Evolutionary conservation across 2,797 vertebrate species (phyloP).

Genomic region (Rhinoraja longicauda): DNA sequence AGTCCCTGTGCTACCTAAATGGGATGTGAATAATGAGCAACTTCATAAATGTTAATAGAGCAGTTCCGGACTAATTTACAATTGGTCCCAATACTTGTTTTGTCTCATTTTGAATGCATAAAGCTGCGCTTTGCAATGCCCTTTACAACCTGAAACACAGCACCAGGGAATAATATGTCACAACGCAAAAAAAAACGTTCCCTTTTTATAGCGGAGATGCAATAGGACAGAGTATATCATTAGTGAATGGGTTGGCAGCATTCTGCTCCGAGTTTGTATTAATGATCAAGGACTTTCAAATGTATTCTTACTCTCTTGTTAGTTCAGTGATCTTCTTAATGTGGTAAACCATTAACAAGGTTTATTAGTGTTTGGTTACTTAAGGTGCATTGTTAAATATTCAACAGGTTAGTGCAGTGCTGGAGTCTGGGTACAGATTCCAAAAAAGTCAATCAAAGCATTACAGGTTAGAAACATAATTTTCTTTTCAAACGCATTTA

Average conservation of each 20-base stretch:
- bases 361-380: background rate
- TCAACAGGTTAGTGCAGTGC: background rate
- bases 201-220: background rate
- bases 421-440: background rate
- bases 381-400: background rate
- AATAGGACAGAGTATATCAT: background rate
- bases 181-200: background rate
- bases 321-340: background rate
- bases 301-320: background rate
- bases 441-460: background rate
- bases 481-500: no score
- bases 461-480: no score
- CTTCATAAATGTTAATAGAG: background rate
- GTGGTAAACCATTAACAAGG: no score
- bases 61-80: background rate
- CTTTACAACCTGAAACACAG: background rate
- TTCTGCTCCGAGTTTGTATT: background rate
- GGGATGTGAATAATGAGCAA: background rate
- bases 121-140: background rate
- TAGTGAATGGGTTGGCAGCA: background rate
- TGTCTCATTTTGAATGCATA: background rate
- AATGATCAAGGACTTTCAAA: background rate
- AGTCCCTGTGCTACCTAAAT: background rate
- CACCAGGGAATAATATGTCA: background rate
- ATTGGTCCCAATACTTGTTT: background rate